Conservation (phyloP, 2,113 vertebrate species). For the Vicugna pacos region DNA sequence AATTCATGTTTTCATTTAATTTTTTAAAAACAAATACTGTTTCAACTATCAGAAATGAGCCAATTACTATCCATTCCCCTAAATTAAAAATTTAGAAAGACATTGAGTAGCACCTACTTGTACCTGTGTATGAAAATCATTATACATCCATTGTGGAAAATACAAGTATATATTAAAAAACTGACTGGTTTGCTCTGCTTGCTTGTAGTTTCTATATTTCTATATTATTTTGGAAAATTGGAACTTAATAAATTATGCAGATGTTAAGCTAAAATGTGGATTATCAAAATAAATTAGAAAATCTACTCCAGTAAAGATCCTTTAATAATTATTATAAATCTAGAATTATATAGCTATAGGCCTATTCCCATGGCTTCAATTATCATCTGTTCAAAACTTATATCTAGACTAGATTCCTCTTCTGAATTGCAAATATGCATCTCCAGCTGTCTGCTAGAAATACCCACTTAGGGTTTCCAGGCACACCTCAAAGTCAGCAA, state of each 20-base stretch:
- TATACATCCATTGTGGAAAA: not conserved
- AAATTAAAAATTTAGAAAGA: conserved; percentile 4
- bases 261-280: not conserved
- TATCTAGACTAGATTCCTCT: not conserved
- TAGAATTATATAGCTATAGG: not conserved
- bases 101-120: not conserved
- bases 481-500: not conserved
- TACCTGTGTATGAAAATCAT: not conserved
- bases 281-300: conserved; percentile 37
- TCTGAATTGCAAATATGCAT: not conserved
- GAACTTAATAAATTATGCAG: not conserved
- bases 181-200: not conserved
- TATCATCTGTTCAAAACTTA: not conserved
- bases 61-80: not conserved
- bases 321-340: not conserved
- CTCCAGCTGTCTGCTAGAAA: not conserved
- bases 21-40: conserved; percentile 21
- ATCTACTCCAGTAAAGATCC: not conserved
- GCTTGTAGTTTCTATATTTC: not conserved
- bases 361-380: not conserved
- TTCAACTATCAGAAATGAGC: not conserved
- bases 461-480: not conserved
- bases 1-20: not conserved
- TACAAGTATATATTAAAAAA: not conserved
- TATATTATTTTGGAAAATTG: not conserved